These are phyloP conservation scores for Hydroisotoma schaefferi DNA, from an alignment of 2,888 invertebrate species.

Conservation along the genomic window DNA sequence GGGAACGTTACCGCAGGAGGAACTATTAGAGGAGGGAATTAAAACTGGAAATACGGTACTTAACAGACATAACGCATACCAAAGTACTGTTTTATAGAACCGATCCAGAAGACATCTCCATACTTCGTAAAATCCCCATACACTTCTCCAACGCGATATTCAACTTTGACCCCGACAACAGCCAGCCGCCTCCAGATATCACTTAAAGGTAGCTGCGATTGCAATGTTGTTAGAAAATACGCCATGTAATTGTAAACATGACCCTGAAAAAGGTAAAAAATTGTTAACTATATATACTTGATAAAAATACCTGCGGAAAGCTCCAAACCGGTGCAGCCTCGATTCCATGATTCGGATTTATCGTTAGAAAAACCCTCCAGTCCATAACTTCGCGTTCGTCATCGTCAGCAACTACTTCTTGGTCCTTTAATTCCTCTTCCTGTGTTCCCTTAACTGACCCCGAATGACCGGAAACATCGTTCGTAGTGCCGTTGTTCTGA, in stretches of 20 bases:
- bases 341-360: background rate
- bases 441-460: too few relatives aligned
- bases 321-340: background rate
- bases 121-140: background rate
- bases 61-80: background rate
- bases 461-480: background rate
- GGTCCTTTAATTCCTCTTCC: too few relatives aligned
- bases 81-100: background rate
- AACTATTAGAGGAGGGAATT: too few relatives aligned
- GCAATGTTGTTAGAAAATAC: background rate
- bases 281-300: background rate
- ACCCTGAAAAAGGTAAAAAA: background rate
- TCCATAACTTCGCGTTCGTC: background rate
- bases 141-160: background rate
- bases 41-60: background rate
- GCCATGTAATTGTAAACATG: background rate
- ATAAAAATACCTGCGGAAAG: background rate
- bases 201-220: background rate
- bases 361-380: background rate
- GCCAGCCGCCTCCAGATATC: background rate
- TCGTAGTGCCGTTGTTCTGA: background rate
- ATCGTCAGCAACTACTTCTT: too few relatives aligned
- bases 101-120: background rate
- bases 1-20: too few relatives aligned
- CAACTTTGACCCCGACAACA: background rate